Evolutionary conservation across 2,888 invertebrate species (phyloP).

Genomic region (Latrodectus hesperus): DNA sequence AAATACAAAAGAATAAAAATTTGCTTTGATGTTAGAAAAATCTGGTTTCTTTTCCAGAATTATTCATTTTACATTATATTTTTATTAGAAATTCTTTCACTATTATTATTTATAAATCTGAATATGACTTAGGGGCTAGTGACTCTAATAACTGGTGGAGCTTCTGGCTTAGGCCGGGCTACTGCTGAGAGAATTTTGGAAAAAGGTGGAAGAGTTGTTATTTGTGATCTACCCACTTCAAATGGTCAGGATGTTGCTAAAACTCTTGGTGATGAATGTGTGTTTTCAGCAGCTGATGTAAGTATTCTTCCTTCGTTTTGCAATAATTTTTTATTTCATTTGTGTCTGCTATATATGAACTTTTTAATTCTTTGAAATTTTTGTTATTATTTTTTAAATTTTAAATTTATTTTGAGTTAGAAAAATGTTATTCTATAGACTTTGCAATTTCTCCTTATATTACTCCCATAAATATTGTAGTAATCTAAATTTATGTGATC

Average conservation of each 20-base stretch:
- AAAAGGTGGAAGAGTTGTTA: conserved; percentile 89
- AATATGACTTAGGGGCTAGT: conserved; percentile 81
- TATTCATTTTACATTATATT: background rate
- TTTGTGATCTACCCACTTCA: conserved; percentile 91
- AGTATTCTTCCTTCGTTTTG: conserved; percentile 77
- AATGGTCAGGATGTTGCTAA: conserved; percentile 86
- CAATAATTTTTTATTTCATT: background rate
- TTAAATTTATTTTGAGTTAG: too few species aligned
- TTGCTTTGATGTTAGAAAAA: too few species aligned
- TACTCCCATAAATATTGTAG: too few species aligned
- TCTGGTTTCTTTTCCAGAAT: background rate
- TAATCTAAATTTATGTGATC: too few species aligned
- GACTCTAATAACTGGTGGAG: conserved; percentile 95
- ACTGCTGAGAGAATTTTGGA: conserved; percentile 89
- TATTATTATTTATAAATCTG: background rate
- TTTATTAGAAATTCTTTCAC: background rate
- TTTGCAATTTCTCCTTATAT: too few species aligned
- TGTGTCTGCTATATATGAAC: background rate
- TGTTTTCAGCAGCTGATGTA: conserved; percentile 90
- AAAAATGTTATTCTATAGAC: too few species aligned
- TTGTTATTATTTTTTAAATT: too few species aligned
- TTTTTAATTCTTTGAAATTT: background rate
- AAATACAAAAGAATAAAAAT: too few species aligned
- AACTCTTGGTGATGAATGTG: conserved; percentile 81
- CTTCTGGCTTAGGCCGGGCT: conserved; percentile 94